phyloP scores from a whole-genome alignment of 2,888 invertebrate species.

The Dione juno region DNA sequence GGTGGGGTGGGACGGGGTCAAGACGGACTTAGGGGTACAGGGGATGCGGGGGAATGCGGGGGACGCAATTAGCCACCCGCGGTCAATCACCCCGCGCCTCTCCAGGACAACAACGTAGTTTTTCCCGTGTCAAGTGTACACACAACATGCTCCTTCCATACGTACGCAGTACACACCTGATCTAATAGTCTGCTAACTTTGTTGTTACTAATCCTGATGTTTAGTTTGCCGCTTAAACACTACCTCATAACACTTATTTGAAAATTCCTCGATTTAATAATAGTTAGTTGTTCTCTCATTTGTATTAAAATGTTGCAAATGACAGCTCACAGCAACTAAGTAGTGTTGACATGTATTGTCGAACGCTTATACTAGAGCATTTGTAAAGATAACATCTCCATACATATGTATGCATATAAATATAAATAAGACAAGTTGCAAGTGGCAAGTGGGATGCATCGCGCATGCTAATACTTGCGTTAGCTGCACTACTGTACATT shows the following conservation, averaged over 20 bases:
- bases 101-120: constrained; percentile 40
- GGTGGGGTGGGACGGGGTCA: constrained; percentile 45
- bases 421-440: too few relatives aligned
- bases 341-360: neutral
- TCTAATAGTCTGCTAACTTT: neutral
- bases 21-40: constrained; percentile 30
- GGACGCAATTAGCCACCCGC: constrained; percentile 73
- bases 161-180: neutral
- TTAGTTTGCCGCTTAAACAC: too few relatives aligned
- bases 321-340: neutral
- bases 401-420: too few relatives aligned
- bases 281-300: too few relatives aligned
- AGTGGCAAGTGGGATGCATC: neutral
- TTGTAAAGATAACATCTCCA: neutral
- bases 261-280: too few relatives aligned
- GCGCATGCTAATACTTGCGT: neutral
- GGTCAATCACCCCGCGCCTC: constrained; percentile 69
- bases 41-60: constrained; percentile 46
- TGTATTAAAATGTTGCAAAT: neutral
- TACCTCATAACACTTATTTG: too few relatives aligned
- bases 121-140: constrained; percentile 31
- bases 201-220: too few relatives aligned
- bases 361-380: neutral
- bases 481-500: constrained; percentile 18
- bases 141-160: constrained; percentile 5